Conservation (phyloP, 2,888 invertebrate genomes). For the Drosophila subquinaria region DNA sequence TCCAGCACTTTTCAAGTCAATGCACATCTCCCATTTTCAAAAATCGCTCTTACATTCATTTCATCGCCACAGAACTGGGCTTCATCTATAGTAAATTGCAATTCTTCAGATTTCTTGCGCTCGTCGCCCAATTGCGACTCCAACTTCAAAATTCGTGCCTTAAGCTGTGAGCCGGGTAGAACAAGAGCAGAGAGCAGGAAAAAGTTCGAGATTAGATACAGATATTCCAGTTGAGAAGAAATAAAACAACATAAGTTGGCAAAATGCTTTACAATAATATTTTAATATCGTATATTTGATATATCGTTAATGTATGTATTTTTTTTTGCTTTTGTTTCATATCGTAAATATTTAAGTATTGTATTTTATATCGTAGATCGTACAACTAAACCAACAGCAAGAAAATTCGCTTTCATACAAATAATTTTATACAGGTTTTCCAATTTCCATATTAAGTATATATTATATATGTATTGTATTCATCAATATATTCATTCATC, state of each 20-base stretch:
- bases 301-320: conserved; percentile 64
- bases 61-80: conserved; percentile 95
- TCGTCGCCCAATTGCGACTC: conserved; percentile 91
- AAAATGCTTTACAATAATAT: conserved; percentile 49
- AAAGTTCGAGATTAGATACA: conserved; percentile 48
- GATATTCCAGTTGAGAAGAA: conserved; percentile 35
- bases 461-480: conserved; percentile 38
- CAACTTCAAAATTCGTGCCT: conserved; percentile 88
- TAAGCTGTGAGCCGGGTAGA: conserved; percentile 82
- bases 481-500: conserved; percentile 29
- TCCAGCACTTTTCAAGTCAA: conserved; percentile 24
- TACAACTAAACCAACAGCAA: conserved; percentile 80
- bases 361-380: conserved; percentile 56
- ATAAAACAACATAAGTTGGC: conserved; percentile 63
- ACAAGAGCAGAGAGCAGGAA: conserved; percentile 27
- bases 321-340: conserved; percentile 46
- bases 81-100: conserved; percentile 96
- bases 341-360: conserved; percentile 50
- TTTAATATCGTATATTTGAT: conserved; percentile 61
- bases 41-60: conserved; percentile 89
- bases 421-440: conserved; percentile 59
- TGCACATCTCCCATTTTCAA: conserved; percentile 22
- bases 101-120: conserved; percentile 93
- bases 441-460: conserved; percentile 54
- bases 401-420: conserved; percentile 79